These are phyloP conservation scores for Dynastes grantii DNA, from an alignment of 2,888 invertebrate genomes.

Conservation along the genomic window DNA sequence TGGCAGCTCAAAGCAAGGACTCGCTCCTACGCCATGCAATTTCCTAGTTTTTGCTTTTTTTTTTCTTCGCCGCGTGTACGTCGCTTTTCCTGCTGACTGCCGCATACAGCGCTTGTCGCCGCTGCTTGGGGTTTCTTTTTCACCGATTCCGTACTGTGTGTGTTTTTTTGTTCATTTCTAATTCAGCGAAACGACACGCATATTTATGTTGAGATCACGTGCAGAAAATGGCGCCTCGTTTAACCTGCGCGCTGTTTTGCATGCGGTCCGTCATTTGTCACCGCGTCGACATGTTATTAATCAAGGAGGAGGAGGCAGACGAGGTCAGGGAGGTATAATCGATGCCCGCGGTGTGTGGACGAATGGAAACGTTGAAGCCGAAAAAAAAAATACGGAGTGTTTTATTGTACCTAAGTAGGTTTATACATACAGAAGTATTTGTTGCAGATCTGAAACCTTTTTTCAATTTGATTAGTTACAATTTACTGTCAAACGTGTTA, in stretches of 20 bases:
- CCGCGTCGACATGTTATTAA: conserved; percentile 20
- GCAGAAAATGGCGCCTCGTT: conserved; percentile 14
- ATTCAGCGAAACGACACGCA: not conserved
- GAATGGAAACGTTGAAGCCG: no score
- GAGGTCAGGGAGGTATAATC: not conserved
- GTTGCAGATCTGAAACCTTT: no score
- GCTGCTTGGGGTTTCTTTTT: not conserved
- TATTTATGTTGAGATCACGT: conserved; percentile 20
- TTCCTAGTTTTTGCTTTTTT: not conserved
- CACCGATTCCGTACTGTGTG: no score
- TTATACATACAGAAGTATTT: no score
- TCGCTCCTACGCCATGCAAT: not conserved
- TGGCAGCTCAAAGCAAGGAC: not conserved
- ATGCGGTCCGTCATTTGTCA: conserved; percentile 21
- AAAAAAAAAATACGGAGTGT: no score
- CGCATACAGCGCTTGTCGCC: not conserved
- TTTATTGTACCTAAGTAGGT: no score
- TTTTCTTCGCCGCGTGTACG: not conserved
- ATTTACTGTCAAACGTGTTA: no score
- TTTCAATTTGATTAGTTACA: no score
- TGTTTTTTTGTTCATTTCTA: no score
- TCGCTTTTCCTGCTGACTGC: not conserved
- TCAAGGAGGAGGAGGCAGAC: not conserved
- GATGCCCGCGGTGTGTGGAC: not conserved
- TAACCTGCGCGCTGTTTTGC: conserved; percentile 8